Conservation (phyloP, 2,113 vertebrate genomes). For the Corvus hawaiiensis region DNA sequence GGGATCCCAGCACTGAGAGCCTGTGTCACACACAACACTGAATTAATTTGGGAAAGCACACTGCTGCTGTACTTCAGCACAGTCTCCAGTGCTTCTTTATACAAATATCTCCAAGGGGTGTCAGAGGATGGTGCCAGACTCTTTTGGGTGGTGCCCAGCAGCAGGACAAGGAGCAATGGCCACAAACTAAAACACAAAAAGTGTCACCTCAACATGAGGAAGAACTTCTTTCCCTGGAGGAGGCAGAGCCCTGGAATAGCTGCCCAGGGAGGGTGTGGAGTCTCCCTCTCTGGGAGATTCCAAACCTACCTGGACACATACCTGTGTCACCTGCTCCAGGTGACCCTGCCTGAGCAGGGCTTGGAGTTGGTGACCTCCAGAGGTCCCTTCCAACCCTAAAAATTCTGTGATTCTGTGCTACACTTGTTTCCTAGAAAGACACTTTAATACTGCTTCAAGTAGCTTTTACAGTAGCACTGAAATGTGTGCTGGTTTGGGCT, state of each 20-base stretch:
- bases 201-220: not conserved
- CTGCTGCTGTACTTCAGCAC: not conserved
- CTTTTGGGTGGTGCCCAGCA: not conserved
- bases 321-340: not conserved
- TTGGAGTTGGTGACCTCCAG: not conserved
- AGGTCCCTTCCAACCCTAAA: not conserved
- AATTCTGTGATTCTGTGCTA: not conserved
- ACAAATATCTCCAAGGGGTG: not conserved
- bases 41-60: not conserved
- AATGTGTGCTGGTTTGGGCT: not conserved
- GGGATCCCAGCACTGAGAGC: not conserved
- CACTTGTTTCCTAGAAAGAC: not conserved
- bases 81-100: not conserved
- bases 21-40: not conserved
- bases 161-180: not conserved
- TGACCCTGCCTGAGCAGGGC: not conserved
- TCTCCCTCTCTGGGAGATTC: not conserved
- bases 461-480: not conserved
- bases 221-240: not conserved
- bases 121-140: not conserved
- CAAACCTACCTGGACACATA: not conserved
- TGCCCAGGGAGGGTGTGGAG: not conserved
- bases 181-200: not conserved
- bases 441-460: not conserved
- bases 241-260: not conserved